Percentiles rank a stretch among this genome's conserved stretches.
Evolutionary conservation across 2,113 vertebrate genomes (phyloP).

Genomic region (Centrocercus urophasianus): DNA sequence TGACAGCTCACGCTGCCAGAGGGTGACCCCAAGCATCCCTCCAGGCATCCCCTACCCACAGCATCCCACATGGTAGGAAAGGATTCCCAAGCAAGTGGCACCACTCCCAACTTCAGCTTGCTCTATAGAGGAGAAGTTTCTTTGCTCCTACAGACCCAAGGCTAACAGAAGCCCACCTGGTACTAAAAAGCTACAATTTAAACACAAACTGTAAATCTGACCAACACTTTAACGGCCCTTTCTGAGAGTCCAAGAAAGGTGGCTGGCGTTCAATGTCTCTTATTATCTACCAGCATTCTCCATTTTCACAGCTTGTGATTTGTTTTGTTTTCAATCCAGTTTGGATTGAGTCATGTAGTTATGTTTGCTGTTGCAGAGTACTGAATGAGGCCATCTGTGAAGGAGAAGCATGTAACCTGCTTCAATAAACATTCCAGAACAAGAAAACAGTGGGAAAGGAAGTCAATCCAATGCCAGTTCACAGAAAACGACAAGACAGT

Average conservation of each 20-base stretch:
- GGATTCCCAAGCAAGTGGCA: neutral
- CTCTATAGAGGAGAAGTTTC: neutral
- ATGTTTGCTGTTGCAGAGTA: neutral
- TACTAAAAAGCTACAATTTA: neutral
- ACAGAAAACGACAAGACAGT: neutral
- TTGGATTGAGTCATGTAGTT: neutral
- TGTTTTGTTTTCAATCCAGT: neutral
- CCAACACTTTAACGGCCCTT: neutral
- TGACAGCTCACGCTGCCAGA: neutral
- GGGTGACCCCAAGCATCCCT: neutral
- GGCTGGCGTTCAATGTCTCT: neutral
- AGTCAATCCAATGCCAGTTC: slow-evolving; percentile 16
- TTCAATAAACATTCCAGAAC: neutral
- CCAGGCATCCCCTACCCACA: neutral
- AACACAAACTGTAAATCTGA: neutral
- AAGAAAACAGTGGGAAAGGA: slow-evolving; percentile 21
- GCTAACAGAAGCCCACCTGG: neutral
- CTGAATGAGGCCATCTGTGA: slow-evolving; percentile 39
- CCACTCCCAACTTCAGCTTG: neutral
- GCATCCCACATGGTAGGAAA: neutral
- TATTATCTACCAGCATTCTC: slow-evolving; percentile 5
- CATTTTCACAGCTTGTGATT: neutral
- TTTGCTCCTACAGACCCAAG: neutral
- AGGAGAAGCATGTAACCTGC: neutral
- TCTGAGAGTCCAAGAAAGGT: neutral